phyloP scores from a whole-genome alignment of 2,797 vertebrate genomes.

The Atherinosoma microstoma region DNA sequence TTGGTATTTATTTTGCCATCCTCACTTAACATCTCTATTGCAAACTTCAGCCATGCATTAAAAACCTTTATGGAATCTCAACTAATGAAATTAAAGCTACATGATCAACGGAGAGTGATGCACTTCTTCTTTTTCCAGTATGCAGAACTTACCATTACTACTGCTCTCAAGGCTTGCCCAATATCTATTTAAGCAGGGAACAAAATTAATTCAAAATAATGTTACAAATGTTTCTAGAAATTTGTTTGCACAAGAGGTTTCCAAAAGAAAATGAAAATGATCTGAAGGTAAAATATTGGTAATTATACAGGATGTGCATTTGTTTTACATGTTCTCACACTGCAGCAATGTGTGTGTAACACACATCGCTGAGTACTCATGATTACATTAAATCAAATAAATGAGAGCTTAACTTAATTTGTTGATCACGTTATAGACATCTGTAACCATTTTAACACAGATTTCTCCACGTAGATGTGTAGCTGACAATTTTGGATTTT shows the following conservation, averaged over 20 bases:
- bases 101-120: not conserved
- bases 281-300: not conserved
- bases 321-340: too few species aligned
- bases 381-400: not conserved
- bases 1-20: not conserved
- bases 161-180: too few species aligned
- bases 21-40: not conserved
- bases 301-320: too few species aligned
- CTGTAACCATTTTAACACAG: not conserved
- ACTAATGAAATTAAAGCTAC: not conserved
- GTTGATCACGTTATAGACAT: not conserved
- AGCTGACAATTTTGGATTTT: not conserved
- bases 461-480: not conserved
- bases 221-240: not conserved
- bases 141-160: too few species aligned
- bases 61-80: not conserved
- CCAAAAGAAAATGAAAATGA: not conserved
- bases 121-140: not conserved
- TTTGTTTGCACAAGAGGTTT: not conserved
- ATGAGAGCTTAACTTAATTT: not conserved
- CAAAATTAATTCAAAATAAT: not conserved
- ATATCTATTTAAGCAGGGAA: too few species aligned
- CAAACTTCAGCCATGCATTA: not conserved
- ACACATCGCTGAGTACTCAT: not conserved
- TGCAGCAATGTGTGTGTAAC: too few species aligned